Conservation (phyloP, 2,113 vertebrate species). For the Stegastes partitus region DNA sequence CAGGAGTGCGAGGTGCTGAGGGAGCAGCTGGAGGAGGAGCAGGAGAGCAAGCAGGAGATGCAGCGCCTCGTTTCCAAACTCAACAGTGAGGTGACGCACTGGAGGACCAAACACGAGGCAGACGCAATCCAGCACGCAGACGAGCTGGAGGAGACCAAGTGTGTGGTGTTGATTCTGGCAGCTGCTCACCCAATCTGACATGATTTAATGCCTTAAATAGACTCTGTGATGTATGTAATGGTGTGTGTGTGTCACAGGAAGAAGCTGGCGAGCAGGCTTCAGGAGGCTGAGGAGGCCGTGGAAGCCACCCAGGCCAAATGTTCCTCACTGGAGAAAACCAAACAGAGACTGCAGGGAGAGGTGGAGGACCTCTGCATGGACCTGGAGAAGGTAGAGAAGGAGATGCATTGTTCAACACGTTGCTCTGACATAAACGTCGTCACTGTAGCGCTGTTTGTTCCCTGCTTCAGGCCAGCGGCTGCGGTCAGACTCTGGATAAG, state of each 20-base stretch:
- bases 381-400: constrained; percentile 83
- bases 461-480: constrained; percentile 71
- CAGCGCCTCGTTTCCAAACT: constrained; percentile 88
- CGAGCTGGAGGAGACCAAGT: constrained; percentile 87
- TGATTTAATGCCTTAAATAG: neutral
- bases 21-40: constrained; percentile 89
- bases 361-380: constrained; percentile 87
- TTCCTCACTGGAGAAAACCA: constrained; percentile 87
- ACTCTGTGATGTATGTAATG: neutral
- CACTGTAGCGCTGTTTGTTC: neutral
- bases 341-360: constrained; percentile 85
- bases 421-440: neutral
- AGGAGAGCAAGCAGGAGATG: constrained; percentile 88
- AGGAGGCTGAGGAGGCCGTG: constrained; percentile 85
- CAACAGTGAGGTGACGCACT: constrained; percentile 86
- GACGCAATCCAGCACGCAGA: constrained; percentile 84
- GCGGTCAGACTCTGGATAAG: constrained; percentile 84
- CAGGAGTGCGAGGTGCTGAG: constrained; percentile 84
- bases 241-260: constrained; percentile 75
- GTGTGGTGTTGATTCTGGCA: constrained; percentile 16
- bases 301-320: constrained; percentile 87
- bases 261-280: constrained; percentile 82
- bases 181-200: accelerated
- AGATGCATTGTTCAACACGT: too few species aligned
- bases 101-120: constrained; percentile 84